Evolutionary conservation across 2,888 invertebrate genomes (phyloP).

Genomic region (Rambutsinella grinnellia): DNA sequence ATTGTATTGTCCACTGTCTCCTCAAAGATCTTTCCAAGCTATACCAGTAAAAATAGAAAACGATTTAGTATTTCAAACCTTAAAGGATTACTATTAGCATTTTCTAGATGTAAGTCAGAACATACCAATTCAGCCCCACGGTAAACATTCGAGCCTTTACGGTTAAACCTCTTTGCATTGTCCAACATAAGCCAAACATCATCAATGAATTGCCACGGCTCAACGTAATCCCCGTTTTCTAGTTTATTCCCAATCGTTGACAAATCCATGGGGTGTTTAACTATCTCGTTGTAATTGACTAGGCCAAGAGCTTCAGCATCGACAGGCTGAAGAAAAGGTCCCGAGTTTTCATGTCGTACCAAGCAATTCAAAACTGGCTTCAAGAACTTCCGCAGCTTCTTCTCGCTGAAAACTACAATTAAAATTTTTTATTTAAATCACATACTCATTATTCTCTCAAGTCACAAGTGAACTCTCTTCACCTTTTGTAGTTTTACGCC

Average conservation of each 20-base stretch:
- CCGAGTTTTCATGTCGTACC: conserved; percentile 77
- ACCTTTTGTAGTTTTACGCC: conserved; percentile 27
- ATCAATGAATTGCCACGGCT: conserved; percentile 99
- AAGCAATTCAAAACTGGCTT: conserved; percentile 95
- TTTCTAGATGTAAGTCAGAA: conserved; percentile 29
- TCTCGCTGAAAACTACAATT: conserved; percentile 84
- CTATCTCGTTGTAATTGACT: conserved; percentile 90
- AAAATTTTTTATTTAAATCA: conserved; percentile 35
- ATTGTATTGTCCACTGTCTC: conserved; percentile 98
- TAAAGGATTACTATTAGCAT: no score
- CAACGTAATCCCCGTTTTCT: conserved; percentile 92
- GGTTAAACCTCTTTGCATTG: conserved; percentile 99
- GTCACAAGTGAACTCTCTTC: no score
- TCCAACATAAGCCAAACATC: conserved; percentile 99
- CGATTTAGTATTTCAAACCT: no score
- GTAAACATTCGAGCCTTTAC: conserved; percentile 97
- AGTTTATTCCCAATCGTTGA: conserved; percentile 94
- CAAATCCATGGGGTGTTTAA: conserved; percentile 96
- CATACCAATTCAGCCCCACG: conserved; percentile 97
- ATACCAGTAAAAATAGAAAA: no score
- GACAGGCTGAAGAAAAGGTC: conserved; percentile 38
- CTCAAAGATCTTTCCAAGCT: conserved; percentile 98
- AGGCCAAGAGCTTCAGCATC: conserved; percentile 36
- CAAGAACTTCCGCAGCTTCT: conserved; percentile 90
- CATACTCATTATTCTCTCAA: neutral